Evolutionary conservation across 2,113 vertebrate species (phyloP).

Genomic region (Rhinoderma darwinii): DNA sequence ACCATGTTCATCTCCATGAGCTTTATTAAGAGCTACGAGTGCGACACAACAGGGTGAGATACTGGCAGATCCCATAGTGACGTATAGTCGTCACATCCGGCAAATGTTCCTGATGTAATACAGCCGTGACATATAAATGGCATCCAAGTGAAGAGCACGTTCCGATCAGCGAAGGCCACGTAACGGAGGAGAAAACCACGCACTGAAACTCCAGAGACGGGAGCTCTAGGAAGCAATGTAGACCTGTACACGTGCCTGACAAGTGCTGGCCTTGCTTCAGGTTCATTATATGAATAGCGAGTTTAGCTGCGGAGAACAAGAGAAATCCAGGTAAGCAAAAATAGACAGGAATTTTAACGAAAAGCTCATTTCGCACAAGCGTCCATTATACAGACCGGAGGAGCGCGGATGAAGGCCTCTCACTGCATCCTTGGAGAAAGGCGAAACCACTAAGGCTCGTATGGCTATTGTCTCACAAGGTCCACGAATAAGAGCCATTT

Average conservation of each 20-base stretch:
- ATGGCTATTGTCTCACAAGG: not conserved
- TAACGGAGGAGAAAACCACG: not conserved
- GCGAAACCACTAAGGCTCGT: not conserved
- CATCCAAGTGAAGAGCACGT: no score
- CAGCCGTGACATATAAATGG: not conserved
- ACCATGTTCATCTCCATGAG: not conserved
- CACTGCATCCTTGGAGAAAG: not conserved
- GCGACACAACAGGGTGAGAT: not conserved
- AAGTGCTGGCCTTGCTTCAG: not conserved
- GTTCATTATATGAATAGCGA: not conserved
- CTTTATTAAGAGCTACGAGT: not conserved
- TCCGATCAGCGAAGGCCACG: not conserved
- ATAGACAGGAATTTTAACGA: not conserved
- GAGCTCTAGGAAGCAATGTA: not conserved
- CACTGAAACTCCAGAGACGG: not conserved
- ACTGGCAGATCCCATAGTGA: not conserved
- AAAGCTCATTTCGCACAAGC: not conserved
- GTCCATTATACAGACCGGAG: not conserved
- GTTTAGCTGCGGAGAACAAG: not conserved
- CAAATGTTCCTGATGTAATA: not conserved
- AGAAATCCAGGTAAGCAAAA: no score
- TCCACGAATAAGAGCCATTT: no score
- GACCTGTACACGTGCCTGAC: not conserved
- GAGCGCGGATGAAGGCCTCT: not conserved
- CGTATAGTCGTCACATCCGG: not conserved